phyloP scores from a whole-genome alignment of 1,140 invertebrate species.

The Drosophila pallidifrons region DNA sequence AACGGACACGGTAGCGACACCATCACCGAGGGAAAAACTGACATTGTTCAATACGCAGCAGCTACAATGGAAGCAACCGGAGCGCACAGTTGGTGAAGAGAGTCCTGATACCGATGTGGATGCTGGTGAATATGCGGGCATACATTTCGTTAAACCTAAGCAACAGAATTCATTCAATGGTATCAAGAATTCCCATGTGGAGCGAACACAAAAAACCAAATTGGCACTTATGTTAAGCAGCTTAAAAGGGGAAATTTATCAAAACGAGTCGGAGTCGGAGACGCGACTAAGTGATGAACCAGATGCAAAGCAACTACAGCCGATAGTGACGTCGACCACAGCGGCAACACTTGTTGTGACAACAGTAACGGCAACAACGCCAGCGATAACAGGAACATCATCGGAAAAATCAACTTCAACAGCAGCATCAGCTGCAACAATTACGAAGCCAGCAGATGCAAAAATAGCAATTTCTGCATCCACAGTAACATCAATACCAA shows the following conservation, averaged over 20 bases:
- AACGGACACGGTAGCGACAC: not conserved
- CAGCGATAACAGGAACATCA: conserved; percentile 8
- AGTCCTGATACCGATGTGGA: conserved; percentile 64
- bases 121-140: conserved; percentile 69
- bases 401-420: conserved; percentile 27
- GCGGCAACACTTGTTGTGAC: not conserved
- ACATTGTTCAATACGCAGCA: conserved; percentile 73
- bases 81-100: conserved; percentile 32
- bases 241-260: conserved; percentile 75
- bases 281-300: conserved; percentile 41
- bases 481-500: conserved; percentile 9
- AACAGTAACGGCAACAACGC: conserved; percentile 1
- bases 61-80: conserved; percentile 8
- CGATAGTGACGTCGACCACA: not conserved
- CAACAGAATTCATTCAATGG: conserved; percentile 42
- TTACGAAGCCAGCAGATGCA: not conserved
- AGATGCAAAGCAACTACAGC: conserved; percentile 23
- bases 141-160: conserved; percentile 82
- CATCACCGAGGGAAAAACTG: conserved; percentile 61
- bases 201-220: conserved; percentile 80
- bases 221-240: conserved; percentile 79
- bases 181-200: conserved; percentile 59
- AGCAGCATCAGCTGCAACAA: conserved; percentile 25
- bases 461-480: not conserved
- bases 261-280: conserved; percentile 37